phyloP scores from a whole-genome alignment of 2,797 vertebrate genomes.

The Rhabdomys pumilio region DNA sequence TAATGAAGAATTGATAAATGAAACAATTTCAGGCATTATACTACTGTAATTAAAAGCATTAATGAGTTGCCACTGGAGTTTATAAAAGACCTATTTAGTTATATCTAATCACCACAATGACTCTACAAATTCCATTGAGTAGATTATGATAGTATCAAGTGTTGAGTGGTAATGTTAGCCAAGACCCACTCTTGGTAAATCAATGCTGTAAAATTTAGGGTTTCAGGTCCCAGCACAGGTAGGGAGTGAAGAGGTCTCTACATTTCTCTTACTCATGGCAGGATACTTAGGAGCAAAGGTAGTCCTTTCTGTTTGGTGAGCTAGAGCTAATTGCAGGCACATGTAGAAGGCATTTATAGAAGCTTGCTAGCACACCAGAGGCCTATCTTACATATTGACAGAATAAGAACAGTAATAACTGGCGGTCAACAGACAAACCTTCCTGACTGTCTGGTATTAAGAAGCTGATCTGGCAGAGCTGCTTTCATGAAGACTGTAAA shows the following conservation, averaged over 20 bases:
- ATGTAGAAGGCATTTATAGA: background rate
- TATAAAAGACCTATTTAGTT: background rate
- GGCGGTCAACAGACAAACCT: background rate
- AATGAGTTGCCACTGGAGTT: background rate
- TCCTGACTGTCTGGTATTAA: background rate
- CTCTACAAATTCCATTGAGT: background rate
- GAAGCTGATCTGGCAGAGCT: background rate
- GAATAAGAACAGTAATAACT: background rate
- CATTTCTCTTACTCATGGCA: background rate
- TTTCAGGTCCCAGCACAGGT: background rate
- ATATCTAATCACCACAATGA: background rate
- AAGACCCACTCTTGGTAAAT: background rate
- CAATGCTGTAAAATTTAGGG: background rate
- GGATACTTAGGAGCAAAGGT: background rate
- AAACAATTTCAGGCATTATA: constrained; percentile 2
- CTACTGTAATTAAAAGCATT: background rate
- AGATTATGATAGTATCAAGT: background rate
- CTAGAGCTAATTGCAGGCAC: no score
- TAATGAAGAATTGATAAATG: background rate
- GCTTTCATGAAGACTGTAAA: background rate
- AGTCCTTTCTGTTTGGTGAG: background rate
- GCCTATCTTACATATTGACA: background rate
- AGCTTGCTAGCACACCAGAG: background rate
- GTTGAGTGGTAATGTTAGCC: background rate
- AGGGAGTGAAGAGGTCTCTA: background rate